Evolutionary conservation across 2,113 vertebrate species (phyloP), one percentile per base, ranked within the genome.

Genomic region (Bettongia penicillata): DNA sequence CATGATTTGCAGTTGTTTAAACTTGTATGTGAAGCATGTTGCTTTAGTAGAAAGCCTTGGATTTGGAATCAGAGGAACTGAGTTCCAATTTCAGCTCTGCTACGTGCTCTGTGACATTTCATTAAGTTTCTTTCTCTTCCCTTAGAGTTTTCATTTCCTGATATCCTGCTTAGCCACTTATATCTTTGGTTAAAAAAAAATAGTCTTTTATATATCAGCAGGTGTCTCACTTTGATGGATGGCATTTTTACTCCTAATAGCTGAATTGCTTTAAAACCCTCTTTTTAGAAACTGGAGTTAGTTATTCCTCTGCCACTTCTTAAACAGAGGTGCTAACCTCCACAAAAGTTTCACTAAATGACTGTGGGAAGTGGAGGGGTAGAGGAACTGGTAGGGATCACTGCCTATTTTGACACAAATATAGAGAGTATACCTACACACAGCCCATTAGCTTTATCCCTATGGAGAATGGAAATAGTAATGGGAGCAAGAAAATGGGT

Each of bases 101-200:
- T 57, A 12, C 57, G 14, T 84, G 43, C n/a, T 84, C 6, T 84
- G n/a, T 43, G 16, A 84, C 19, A 43, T 43, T 43, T 84, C 5
- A 43, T 16, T 84, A n/a, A 23, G 68, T 43, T n/a, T 84, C 68
- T 77, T 77, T 77, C 68, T 12, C 68, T 84, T 43, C 43, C 93
- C 77, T 94, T 55, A 92, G 94, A 96, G 89, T 57, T 89, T 55
- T 93, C n/a, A 12, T 68, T 90, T 68, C 22, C 47, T 23, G 28
- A 19, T 10, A 90, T 53, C n/a, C 11, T 24, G 90, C 68, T 84
- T 93, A 37, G 28, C 50, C 90, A 53, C 84, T 26, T 14, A 68
- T 48, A 92, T 89, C 48, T 92, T 57, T 90, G 26, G 0, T 77
- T 77, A n/a, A 6, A 53, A 53, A 91, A 57, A 93, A 52, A 37